Percentiles rank a stretch among this genome's conserved stretches.
These are phyloP conservation scores for Lacerta bilineata DNA, from an alignment of 2,797 vertebrate species.

Conservation along the genomic window DNA sequence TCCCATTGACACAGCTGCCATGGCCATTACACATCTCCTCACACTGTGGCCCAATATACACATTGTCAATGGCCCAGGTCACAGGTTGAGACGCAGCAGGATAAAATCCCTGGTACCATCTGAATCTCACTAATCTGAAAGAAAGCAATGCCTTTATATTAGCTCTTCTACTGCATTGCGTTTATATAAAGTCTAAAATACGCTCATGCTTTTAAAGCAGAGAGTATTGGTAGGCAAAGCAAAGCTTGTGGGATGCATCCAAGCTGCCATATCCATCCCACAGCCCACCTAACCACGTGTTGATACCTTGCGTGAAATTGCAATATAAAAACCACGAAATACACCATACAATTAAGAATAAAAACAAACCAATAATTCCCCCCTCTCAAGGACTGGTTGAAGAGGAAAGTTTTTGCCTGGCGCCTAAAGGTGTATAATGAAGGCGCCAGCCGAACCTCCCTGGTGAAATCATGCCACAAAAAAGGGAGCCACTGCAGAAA, in stretches of 20 bases:
- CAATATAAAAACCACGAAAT: too few relatives aligned
- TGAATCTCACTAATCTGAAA: conserved; percentile 92
- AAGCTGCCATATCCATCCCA: not conserved
- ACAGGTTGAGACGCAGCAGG: conserved; percentile 88
- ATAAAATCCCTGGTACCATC: conserved; percentile 98
- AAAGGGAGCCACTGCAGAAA: too few relatives aligned
- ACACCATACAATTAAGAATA: too few relatives aligned
- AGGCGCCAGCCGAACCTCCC: too few relatives aligned
- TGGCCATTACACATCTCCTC: conserved; percentile 97
- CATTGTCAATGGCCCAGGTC: conserved; percentile 95
- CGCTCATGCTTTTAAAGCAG: not conserved
- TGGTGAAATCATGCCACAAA: too few relatives aligned
- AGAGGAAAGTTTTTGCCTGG: too few relatives aligned
- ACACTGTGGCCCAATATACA: conserved; percentile 97
- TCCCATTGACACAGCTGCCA: conserved; percentile 91
- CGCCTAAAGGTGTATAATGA: too few relatives aligned
- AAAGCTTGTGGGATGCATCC: not conserved
- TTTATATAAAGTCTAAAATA: not conserved
- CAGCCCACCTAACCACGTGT: not conserved
- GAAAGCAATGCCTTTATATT: conserved; percentile 27
- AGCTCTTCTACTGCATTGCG: not conserved
- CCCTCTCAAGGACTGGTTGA: too few relatives aligned
- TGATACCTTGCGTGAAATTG: not conserved
- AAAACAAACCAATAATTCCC: too few relatives aligned
- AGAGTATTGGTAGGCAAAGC: not conserved